Base-by-base conservation (phyloP, 2,797 vertebrate genomes). In the Xiphorhynchus erythropygius region DNA sequence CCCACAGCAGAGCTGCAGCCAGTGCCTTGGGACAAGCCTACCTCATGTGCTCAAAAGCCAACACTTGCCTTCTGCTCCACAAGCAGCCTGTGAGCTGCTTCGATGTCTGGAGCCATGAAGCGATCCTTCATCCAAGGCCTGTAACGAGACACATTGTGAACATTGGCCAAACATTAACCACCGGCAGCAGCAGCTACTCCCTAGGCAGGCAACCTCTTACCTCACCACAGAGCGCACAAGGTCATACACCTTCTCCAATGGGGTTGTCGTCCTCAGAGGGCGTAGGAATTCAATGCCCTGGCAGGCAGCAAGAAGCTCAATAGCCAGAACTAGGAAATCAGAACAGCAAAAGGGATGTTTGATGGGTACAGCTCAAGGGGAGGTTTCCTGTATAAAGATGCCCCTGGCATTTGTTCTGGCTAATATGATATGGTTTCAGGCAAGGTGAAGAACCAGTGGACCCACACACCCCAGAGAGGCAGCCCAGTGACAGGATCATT, bases 91-190 rank as follows among this genome's bases (percentile, higher is more conserved):
- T 99, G 99, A 30, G 97, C 98, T 7, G 98, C 99, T 94, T 99
- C 99, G 0, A 99, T 99, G 87, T 99, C 99, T 4, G 99, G 99
- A 80, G 99, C 98, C 99, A 99, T 99, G 98, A 99, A 99, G 86
- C 99, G 98, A 96, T 99, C 99, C 97, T 99, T 99, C 22, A 99
- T 98, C 99, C 99, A 99, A 8, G 99, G 99, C 93, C 99, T 99
- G 94, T 73, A 87, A 85, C 2, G 17, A 96, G 84, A 84, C 78
- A 84, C 44, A 60, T 87, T n/a, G 67, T 53, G 42, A 93, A 93
- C 92, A 87, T 95, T 93, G 95, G 97, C 90, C 97, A 98, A 98
- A 98, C 75, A 98, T 98, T 97, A 98, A 98, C 97, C 49, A 33
- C 50, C 11, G 32, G 46, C 2, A 3, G 41, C 18, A 56, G 73